phyloP scores from a whole-genome alignment of 2,797 vertebrate genomes.

The Heterohyrax brucei region DNA sequence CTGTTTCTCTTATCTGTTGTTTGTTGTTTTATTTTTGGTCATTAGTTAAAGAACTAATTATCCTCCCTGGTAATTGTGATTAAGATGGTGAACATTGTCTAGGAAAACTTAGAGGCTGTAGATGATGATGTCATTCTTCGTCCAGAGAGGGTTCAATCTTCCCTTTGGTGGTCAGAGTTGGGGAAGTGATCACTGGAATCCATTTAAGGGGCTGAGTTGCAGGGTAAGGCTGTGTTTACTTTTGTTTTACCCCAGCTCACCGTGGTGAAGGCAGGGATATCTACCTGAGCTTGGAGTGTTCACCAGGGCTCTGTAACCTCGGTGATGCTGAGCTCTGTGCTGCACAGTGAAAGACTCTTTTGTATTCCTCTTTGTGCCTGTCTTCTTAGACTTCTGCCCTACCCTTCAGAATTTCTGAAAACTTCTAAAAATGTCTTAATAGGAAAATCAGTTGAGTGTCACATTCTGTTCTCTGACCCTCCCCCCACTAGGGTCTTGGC shows the following conservation, averaged over 20 bases:
- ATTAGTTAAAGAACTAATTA: not conserved
- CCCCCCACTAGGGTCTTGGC: not conserved
- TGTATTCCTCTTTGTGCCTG: not conserved
- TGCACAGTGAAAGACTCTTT: not conserved
- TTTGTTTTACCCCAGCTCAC: not conserved
- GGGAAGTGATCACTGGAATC: not conserved
- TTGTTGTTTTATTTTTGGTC: not conserved
- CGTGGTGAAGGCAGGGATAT: not conserved
- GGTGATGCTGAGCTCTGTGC: not conserved
- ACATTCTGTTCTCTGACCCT: not conserved
- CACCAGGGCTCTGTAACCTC: not conserved
- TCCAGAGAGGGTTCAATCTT: not conserved
- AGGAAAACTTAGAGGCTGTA: slow-evolving; percentile 18
- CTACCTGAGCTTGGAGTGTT: not conserved
- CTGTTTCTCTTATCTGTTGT: not conserved
- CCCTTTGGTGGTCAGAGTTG: not conserved
- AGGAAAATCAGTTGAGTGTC: slow-evolving; percentile 1
- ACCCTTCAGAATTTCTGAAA: not conserved
- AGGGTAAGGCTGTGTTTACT: not conserved
- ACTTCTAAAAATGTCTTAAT: slow-evolving; percentile 12
- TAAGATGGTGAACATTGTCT: slow-evolving; percentile 5
- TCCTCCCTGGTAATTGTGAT: not conserved
- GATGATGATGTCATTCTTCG: not conserved
- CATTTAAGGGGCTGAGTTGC: not conserved
- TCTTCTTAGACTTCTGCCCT: not conserved